Evolutionary conservation across 2,113 vertebrate genomes (phyloP).

Genomic region (Patagioenas fasciata): DNA sequence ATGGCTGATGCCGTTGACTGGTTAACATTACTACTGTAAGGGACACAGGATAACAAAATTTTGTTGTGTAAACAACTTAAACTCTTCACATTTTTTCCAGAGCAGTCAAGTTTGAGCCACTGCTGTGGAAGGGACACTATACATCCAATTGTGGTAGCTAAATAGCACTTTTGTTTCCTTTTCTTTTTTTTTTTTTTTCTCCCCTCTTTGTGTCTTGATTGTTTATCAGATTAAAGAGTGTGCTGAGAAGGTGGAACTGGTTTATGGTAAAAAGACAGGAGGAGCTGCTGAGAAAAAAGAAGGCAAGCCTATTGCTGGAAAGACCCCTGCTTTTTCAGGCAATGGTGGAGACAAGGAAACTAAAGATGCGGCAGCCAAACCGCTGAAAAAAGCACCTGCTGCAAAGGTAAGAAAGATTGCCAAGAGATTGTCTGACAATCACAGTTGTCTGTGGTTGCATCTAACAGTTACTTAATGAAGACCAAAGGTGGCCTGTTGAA

Average conservation of each 20-base stretch:
- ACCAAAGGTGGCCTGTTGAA: not conserved
- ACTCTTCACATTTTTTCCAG: fast-evolving
- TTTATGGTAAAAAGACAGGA: constrained; percentile 81
- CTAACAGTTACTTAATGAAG: not conserved
- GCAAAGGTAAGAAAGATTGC: constrained; percentile 79
- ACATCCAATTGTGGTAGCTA: not conserved
- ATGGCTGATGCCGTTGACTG: not conserved
- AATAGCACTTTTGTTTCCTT: not conserved
- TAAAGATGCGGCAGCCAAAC: constrained; percentile 78
- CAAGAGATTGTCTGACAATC: not conserved
- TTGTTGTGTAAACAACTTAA: not conserved
- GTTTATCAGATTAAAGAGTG: constrained; percentile 90
- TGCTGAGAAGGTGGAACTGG: constrained; percentile 92
- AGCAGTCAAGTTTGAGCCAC: not conserved
- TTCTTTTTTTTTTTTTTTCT: too few relatives aligned
- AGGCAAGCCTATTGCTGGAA: constrained; percentile 75
- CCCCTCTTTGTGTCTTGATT: fast-evolving
- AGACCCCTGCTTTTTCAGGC: constrained; percentile 69
- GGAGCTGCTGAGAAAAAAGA: constrained; percentile 79
- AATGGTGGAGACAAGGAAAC: constrained; percentile 76
- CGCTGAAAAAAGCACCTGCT: constrained; percentile 80
- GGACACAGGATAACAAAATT: not conserved
- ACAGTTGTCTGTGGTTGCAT: not conserved
- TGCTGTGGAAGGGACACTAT: not conserved
- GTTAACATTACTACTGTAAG: not conserved